Evolutionary conservation across 2,888 invertebrate genomes (phyloP).

Genomic region (Diplolepis rosae): DNA sequence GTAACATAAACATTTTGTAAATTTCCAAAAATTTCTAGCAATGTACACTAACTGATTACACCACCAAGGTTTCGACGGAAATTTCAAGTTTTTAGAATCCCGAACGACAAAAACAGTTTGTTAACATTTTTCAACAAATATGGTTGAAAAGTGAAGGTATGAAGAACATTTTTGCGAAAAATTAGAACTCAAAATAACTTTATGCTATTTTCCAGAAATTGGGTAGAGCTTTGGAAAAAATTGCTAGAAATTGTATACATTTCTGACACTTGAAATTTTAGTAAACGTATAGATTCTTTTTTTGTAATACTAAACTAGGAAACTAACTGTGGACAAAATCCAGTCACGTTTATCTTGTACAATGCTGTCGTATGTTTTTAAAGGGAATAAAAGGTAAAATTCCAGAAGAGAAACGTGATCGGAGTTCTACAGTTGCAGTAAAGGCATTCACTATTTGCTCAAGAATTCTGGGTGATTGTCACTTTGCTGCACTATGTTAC

Average conservation of each 20-base stretch:
- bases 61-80: no score
- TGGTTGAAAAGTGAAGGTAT: no score
- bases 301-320: background rate
- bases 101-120: no score
- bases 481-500: background rate
- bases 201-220: no score
- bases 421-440: background rate
- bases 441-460: background rate
- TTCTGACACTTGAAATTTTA: background rate
- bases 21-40: no score
- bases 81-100: no score
- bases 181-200: no score
- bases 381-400: background rate
- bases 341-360: slow-evolving; percentile 21
- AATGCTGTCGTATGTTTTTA: background rate
- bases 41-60: no score
- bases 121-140: no score
- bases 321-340: background rate
- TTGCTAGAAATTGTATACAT: background rate
- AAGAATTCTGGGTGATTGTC: background rate
- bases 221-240: no score
- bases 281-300: background rate
- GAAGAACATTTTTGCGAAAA: no score
- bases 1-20: no score
- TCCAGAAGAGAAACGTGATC: slow-evolving; percentile 11